These are phyloP conservation scores for Trachemys scripta DNA, from an alignment of 2,113 vertebrate species.

Conservation along the genomic window DNA sequence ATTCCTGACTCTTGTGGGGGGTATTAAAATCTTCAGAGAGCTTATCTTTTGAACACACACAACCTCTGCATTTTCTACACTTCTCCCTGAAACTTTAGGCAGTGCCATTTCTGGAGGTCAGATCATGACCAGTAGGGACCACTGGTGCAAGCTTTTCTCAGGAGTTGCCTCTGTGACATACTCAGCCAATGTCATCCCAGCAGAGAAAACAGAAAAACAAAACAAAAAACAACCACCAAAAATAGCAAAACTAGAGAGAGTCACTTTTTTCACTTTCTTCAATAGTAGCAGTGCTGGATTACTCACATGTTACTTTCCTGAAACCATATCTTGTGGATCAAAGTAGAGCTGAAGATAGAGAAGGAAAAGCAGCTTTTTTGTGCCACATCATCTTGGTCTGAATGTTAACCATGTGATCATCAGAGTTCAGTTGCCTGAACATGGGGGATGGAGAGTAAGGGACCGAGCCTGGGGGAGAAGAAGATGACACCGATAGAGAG, in stretches of 20 bases:
- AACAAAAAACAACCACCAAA: neutral
- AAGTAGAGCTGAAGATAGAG: neutral
- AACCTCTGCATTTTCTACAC: constrained; percentile 42
- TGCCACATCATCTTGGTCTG: constrained; percentile 5
- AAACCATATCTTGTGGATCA: neutral
- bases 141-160: neutral
- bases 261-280: neutral
- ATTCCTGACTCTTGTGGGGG: neutral
- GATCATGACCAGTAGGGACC: constrained; percentile 10
- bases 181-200: neutral
- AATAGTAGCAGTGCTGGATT: neutral
- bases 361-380: neutral
- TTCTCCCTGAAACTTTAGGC: neutral
- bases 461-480: constrained; percentile 14
- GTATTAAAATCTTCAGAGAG: constrained; percentile 57
- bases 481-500: constrained; percentile 18
- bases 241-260: neutral
- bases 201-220: neutral
- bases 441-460: neutral
- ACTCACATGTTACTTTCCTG: neutral
- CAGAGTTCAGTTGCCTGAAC: neutral
- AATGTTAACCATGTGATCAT: constrained; percentile 17
- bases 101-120: neutral
- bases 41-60: constrained; percentile 52
- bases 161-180: constrained; percentile 15